phyloP scores from a whole-genome alignment of 1,140 invertebrate species.

The Solenopsis fugax region DNA sequence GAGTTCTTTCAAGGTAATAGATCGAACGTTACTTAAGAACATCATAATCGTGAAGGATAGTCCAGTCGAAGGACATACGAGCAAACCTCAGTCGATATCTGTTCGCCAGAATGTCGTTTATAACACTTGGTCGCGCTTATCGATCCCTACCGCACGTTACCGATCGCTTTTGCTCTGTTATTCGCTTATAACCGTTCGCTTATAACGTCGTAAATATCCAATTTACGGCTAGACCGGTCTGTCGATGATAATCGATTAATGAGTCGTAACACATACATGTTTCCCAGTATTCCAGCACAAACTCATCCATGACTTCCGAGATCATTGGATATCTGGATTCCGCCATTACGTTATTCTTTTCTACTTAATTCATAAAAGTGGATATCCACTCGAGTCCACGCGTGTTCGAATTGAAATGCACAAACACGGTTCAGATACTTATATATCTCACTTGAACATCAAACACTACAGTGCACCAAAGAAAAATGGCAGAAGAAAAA shows the following conservation, averaged over 20 bases:
- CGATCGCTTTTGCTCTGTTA: slow-evolving; percentile 42
- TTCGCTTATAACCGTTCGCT: slow-evolving; percentile 44
- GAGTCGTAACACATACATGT: slow-evolving; percentile 50
- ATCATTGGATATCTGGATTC: not conserved
- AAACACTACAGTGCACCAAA: not conserved
- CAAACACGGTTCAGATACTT: not conserved
- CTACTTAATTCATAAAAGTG: not conserved
- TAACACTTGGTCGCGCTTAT: slow-evolving; percentile 36
- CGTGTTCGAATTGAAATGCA: not conserved
- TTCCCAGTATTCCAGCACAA: not conserved
- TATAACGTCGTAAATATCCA: slow-evolving; percentile 72
- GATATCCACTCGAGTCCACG: not conserved
- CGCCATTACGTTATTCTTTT: not conserved
- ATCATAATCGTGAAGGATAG: slow-evolving; percentile 54
- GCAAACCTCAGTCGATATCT: slow-evolving; percentile 42
- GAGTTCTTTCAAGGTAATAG: slow-evolving; percentile 47
- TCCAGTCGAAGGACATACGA: slow-evolving; percentile 45
- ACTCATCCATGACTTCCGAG: not conserved
- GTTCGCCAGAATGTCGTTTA: slow-evolving; percentile 14
- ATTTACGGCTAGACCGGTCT: slow-evolving; percentile 70
- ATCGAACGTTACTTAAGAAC: slow-evolving; percentile 53
- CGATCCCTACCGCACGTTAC: slow-evolving; percentile 7
- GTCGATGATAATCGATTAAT: slow-evolving; percentile 74
- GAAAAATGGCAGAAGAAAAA: not conserved
- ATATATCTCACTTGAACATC: not conserved